These are phyloP conservation scores for Oeneis ivallda DNA, from an alignment of 2,888 invertebrate species.

Conservation along the genomic window DNA sequence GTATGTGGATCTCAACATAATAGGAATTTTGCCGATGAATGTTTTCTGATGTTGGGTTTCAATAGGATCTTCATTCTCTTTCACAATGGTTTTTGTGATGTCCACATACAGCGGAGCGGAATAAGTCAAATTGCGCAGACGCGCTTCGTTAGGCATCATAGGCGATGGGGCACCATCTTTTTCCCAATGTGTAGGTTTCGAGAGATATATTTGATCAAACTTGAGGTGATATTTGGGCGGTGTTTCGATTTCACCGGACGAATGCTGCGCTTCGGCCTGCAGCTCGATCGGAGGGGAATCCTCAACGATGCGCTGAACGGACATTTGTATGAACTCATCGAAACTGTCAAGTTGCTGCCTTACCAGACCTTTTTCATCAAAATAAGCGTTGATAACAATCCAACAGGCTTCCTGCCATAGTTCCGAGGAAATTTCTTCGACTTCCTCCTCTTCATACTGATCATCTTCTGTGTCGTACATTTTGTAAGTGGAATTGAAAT, in stretches of 20 bases:
- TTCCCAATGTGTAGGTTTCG: slow-evolving; percentile 99
- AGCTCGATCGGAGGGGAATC: slow-evolving; percentile 99
- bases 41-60: slow-evolving; percentile 90
- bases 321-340: slow-evolving; percentile 99
- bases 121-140: slow-evolving; percentile 97
- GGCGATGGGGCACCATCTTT: slow-evolving; percentile 99
- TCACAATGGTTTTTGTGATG: slow-evolving; percentile 97
- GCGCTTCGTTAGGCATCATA: slow-evolving; percentile 99
- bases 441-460: slow-evolving; percentile 91
- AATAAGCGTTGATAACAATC: slow-evolving; percentile 99
- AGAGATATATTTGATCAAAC: slow-evolving; percentile 99
- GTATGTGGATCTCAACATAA: slow-evolving; percentile 99
- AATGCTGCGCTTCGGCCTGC: slow-evolving; percentile 98
- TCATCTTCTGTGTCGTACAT: slow-evolving; percentile 81
- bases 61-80: slow-evolving; percentile 94
- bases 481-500: slow-evolving; percentile 4
- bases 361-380: slow-evolving; percentile 99
- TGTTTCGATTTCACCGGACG: slow-evolving; percentile 94
- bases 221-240: slow-evolving; percentile 96
- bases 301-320: slow-evolving; percentile 99
- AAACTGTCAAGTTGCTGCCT: slow-evolving; percentile 99
- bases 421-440: slow-evolving; percentile 98
- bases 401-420: slow-evolving; percentile 99
- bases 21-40: slow-evolving; percentile 96
- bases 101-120: slow-evolving; percentile 99